Evolutionary conservation across 1,140 invertebrate species (phyloP), one percentile per base, ranked within the genome.

Genomic region (Formica exsecta): DNA sequence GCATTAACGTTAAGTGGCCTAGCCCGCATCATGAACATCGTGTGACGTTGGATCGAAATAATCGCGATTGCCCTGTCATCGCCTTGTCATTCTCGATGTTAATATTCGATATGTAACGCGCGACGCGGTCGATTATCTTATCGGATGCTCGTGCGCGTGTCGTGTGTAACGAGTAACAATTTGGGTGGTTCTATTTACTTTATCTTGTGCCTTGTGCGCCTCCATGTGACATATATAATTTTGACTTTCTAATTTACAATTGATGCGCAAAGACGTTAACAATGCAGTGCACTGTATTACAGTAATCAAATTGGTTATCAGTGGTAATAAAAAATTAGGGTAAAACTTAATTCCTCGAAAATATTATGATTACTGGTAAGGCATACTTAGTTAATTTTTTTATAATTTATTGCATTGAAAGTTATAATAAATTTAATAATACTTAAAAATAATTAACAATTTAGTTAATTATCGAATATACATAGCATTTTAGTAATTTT

Each of bases 41-140:
- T 51, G 66, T 86, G 66, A 88, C 75, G 68, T 44, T 68, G 87
- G 79, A 89, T 89, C 74, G 87, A 86, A 89, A 89, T 89, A 86
- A 89, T 89, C 80, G 77, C 87, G 87, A 86, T 86, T 87, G 68
- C 79, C 64, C 11, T 64, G 77, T 75, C 86, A 77, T 65, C 77
- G 76, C 54, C 59, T 51, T 85, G 84, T 81, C 79, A 73, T 61
- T 44, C 79, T 44, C 38, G 22, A 59, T 38, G 79, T 44, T 73
- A 44, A 73, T 81, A 41, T 61, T 68, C 79, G 66, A 81, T 41
- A 38, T 62, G 70, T 62, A 68, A 70, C 19, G 54, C n/a, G 48
- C 61, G 57, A 8, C 8, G 59, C 4, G 48, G 8, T 62, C 36
- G 71, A 74, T 65, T 74, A 41, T 68, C 76, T 88, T 73, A 54